Conservation (phyloP, 2,888 invertebrate genomes). For the Strigamia maritima region DNA sequence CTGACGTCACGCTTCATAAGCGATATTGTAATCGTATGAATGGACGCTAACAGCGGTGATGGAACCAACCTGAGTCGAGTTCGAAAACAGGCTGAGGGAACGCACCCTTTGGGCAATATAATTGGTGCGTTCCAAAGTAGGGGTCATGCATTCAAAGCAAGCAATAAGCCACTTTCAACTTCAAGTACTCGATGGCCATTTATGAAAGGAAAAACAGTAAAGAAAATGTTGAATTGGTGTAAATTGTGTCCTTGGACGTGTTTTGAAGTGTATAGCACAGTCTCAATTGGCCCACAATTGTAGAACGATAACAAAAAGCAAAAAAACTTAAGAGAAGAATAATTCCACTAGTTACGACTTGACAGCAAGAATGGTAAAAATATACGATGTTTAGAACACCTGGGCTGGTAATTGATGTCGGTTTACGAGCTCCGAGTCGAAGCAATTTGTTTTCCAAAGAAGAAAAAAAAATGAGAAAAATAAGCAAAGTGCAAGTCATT, state of each 20-base stretch:
- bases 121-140: constrained; percentile 16
- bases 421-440: not conserved
- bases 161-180: not conserved
- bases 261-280: not conserved
- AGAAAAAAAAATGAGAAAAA: not conserved
- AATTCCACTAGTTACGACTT: not conserved
- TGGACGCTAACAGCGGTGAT: constrained; percentile 7
- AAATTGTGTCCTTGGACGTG: not conserved
- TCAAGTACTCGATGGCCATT: constrained; percentile 7
- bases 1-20: constrained; percentile 23
- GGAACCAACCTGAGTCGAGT: constrained; percentile 13
- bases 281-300: not conserved
- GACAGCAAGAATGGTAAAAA: not conserved
- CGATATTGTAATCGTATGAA: not conserved
- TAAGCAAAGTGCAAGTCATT: not conserved
- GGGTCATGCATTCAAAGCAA: not conserved
- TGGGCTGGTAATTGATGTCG: not conserved
- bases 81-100: constrained; percentile 1
- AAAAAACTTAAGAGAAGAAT: not conserved
- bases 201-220: not conserved
- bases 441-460: not conserved
- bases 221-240: not conserved
- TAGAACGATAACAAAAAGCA: not conserved
- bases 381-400: not conserved
- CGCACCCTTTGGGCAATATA: not conserved